These are phyloP conservation scores for Chlamydotis undulata DNA, from an alignment of 2,113 vertebrate species.

Conservation along the genomic window DNA sequence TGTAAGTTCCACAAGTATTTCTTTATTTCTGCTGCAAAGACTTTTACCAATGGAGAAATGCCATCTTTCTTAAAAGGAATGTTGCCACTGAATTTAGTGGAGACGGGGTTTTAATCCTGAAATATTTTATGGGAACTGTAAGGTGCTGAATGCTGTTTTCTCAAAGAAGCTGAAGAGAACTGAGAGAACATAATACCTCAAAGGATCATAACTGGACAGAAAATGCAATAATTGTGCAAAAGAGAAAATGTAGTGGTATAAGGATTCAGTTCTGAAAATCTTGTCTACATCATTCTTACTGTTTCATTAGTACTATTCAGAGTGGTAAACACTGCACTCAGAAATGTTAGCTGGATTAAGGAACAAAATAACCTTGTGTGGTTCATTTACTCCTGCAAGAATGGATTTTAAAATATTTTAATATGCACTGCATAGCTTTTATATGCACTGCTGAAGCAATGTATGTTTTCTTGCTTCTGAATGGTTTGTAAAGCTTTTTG, in stretches of 20 bases:
- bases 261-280: neutral
- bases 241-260: neutral
- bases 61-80: neutral
- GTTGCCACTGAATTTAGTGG: neutral
- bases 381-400: neutral
- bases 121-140: neutral
- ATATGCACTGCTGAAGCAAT: neutral
- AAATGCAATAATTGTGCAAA: neutral
- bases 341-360: neutral
- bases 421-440: neutral
- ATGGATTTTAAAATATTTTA: neutral
- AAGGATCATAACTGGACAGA: neutral
- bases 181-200: neutral
- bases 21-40: neutral
- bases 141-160: neutral
- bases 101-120: neutral
- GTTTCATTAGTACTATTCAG: neutral
- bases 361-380: neutral
- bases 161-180: neutral
- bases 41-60: neutral
- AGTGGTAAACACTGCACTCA: neutral
- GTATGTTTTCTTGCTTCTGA: neutral
- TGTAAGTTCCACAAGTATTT: neutral
- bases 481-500: neutral
- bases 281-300: neutral